Evolutionary conservation across 2,113 vertebrate species (phyloP), one percentile per base, ranked within the genome.

Genomic region (Strix aluco): DNA sequence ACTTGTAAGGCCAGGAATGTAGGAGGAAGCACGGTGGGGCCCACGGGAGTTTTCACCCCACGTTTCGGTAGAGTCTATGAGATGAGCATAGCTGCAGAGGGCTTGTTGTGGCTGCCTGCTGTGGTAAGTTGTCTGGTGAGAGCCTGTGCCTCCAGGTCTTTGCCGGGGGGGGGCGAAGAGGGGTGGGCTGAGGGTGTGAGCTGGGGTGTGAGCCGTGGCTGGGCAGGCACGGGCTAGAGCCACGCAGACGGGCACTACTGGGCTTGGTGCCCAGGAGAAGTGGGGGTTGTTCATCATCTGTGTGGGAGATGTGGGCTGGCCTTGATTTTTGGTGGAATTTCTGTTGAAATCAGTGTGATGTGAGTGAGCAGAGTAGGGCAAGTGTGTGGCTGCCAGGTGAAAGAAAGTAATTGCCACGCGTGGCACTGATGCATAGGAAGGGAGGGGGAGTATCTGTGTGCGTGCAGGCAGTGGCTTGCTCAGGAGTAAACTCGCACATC

Each of bases 181-280:
- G 20, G 14, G 19, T 66, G 59, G 20, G 32, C 51, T 55, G 57
- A 49, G 57, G 42, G 0, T 10, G 9, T 58, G 57, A 81, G 40
- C 61, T 7, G 5, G 18, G 58, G 10, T 34, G 79, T 13, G 16
- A 62, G 65, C 65, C 0, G 1, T 23, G 57, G n/a, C 57, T 34
- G 23, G 34, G 49, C 3, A 2, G 52, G 20, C 54, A 40, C 3
- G 0, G 23, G 49, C 34, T 0, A 0, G 29, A 78, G 69, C 54
- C 30, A 10, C 0, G 1, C 55, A 55, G 63, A 21, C 0, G 5
- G 23, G 42, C 2, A 2, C 25, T 54, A 26, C 40, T 42, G 86
- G 80, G 32, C 73, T 85, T 4, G 0, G 22, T 0, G 3, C 55
- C 40, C 0, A 0, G 19, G 16, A 49, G 34, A n/a, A 67, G 38